Percentiles rank a stretch among this genome's conserved stretches.
These are phyloP conservation scores for Amaurobius ferox DNA, from an alignment of 2,888 invertebrate genomes.

Conservation along the genomic window DNA sequence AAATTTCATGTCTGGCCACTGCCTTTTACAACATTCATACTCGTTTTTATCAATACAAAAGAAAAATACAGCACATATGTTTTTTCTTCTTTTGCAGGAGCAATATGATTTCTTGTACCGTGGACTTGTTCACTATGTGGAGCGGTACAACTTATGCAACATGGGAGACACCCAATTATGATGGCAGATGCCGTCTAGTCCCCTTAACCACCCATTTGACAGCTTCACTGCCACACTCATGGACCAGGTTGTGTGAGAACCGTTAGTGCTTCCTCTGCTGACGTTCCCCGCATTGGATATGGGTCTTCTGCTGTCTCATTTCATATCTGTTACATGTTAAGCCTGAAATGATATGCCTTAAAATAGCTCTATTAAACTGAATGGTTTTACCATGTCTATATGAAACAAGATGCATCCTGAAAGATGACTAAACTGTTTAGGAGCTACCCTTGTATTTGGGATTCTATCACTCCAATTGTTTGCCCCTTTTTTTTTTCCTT, in stretches of 20 bases:
- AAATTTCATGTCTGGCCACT: no score
- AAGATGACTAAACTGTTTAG: no score
- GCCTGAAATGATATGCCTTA: no score
- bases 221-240: conserved; percentile 62
- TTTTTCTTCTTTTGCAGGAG: conserved; percentile 81
- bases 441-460: no score
- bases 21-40: no score
- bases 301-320: neutral
- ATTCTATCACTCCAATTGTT: no score
- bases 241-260: conserved; percentile 25
- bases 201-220: conserved; percentile 42
- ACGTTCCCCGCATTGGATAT: conserved; percentile 22
- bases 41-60: no score
- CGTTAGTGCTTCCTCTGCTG: conserved; percentile 21
- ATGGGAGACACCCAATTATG: conserved; percentile 74
- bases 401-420: no score
- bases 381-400: no score
- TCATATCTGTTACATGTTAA: neutral
- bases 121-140: conserved; percentile 82
- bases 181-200: conserved; percentile 46
- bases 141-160: conserved; percentile 73
- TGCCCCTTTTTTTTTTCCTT: no score
- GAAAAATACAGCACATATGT: no score
- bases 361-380: no score
- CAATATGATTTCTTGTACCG: conserved; percentile 95